Conservation (phyloP, 2,797 vertebrate genomes). For the Petrocephalus schoutedeni region DNA sequence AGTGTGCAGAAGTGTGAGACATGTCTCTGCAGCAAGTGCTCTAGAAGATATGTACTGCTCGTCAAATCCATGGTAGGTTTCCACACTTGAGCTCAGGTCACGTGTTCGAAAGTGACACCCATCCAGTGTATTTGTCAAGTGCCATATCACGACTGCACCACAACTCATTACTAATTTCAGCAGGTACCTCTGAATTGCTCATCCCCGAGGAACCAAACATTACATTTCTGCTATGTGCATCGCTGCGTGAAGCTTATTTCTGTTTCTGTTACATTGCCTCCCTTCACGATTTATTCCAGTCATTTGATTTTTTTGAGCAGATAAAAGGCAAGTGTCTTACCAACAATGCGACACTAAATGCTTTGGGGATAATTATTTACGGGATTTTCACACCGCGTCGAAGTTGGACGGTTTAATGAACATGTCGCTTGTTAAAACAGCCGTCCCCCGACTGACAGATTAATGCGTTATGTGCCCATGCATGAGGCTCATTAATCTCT, state of each 20-base stretch:
- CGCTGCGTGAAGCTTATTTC: background rate
- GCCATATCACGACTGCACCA: background rate
- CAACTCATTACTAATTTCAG: background rate
- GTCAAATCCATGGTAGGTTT: background rate
- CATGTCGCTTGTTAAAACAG: background rate
- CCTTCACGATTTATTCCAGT: background rate
- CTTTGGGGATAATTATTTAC: slow-evolving; percentile 3
- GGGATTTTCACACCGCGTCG: background rate
- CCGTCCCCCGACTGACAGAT: background rate
- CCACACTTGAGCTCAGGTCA: background rate
- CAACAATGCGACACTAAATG: slow-evolving; percentile 2
- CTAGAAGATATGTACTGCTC: background rate
- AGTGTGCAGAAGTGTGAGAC: background rate
- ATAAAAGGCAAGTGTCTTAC: background rate
- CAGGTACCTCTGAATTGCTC: background rate
- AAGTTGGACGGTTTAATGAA: background rate
- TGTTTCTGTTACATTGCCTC: background rate
- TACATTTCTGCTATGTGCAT: background rate
- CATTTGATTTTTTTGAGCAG: background rate
- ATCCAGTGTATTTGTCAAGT: background rate
- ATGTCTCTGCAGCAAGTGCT: background rate
- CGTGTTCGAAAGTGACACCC: background rate
- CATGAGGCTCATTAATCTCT: background rate
- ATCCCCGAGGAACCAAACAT: background rate
- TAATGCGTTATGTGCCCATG: background rate